These are phyloP conservation scores for Myrmecophaga tridactyla DNA, from an alignment of 2,113 vertebrate species.

Conservation along the genomic window DNA sequence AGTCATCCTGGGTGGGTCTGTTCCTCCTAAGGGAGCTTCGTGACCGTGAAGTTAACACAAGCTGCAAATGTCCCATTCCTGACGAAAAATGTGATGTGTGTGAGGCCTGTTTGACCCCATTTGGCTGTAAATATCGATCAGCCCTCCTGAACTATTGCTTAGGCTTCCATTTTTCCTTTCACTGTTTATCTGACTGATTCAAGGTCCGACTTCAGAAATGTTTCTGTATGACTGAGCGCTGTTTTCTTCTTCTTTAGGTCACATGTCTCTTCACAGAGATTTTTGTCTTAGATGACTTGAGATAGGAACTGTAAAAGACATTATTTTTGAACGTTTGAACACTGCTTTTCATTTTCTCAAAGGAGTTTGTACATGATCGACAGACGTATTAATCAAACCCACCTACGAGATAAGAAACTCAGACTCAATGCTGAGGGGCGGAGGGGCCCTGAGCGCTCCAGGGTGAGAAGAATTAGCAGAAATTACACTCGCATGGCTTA, in stretches of 20 bases:
- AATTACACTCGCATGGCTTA: slow-evolving; percentile 62
- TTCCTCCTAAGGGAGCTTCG: neutral
- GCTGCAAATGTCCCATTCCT: neutral
- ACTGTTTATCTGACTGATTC: neutral
- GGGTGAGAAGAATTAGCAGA: slow-evolving; percentile 40
- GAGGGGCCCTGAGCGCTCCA: slow-evolving; percentile 2
- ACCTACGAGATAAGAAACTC: slow-evolving; percentile 66
- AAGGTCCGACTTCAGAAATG: neutral
- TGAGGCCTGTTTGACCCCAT: neutral
- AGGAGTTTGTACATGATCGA: slow-evolving; percentile 69
- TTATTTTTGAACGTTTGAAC: slow-evolving; percentile 64
- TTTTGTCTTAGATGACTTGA: slow-evolving; percentile 41
- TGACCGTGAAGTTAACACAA: neutral
- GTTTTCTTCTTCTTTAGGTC: slow-evolving; percentile 1
- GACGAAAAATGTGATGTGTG: neutral
- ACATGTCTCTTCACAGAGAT: slow-evolving; percentile 33
- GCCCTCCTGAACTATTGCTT: neutral
- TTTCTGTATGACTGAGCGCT: neutral
- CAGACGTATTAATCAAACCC: slow-evolving; percentile 74
- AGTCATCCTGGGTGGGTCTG: neutral
- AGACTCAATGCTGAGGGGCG: slow-evolving; percentile 30
- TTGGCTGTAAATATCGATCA: slow-evolving; percentile 20
- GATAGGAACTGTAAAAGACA: slow-evolving; percentile 53
- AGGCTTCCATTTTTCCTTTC: neutral
- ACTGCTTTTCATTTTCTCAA: slow-evolving; percentile 73